phyloP scores from a whole-genome alignment of 2,113 vertebrate genomes.

The Podilymbus podiceps region DNA sequence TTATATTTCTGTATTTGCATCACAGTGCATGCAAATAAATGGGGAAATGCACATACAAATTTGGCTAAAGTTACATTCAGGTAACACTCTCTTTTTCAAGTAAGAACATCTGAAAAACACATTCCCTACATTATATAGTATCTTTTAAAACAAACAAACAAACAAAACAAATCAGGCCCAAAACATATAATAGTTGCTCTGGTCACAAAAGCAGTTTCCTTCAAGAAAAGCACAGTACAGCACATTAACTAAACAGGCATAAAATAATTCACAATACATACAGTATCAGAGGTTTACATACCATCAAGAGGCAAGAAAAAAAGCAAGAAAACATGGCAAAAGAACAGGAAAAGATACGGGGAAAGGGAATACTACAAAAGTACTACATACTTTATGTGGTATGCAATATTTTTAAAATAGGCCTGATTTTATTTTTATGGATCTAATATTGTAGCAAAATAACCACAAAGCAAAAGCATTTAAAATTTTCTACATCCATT shows the following conservation, averaged over 20 bases:
- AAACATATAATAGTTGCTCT: constrained; percentile 39
- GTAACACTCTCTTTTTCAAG: neutral
- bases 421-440: neutral
- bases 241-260: constrained; percentile 54
- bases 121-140: neutral
- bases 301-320: constrained; percentile 37
- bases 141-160: constrained; percentile 25
- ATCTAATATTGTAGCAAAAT: neutral
- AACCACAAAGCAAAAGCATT: neutral
- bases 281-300: constrained; percentile 51
- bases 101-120: neutral
- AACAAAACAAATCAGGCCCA: constrained; percentile 6
- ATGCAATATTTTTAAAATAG: neutral
- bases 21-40: neutral
- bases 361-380: constrained; percentile 7
- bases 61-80: neutral
- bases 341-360: constrained; percentile 4
- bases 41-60: neutral
- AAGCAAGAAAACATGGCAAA: constrained; percentile 4
- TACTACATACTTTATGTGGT: neutral
- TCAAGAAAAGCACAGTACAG: constrained; percentile 52
- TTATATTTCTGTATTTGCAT: neutral
- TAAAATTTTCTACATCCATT: neutral
- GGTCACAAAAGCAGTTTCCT: neutral
- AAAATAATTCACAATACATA: constrained; percentile 58